Evolutionary conservation across 2,113 vertebrate genomes (phyloP).

Genomic region (Astatoreochromis straeleni): DNA sequence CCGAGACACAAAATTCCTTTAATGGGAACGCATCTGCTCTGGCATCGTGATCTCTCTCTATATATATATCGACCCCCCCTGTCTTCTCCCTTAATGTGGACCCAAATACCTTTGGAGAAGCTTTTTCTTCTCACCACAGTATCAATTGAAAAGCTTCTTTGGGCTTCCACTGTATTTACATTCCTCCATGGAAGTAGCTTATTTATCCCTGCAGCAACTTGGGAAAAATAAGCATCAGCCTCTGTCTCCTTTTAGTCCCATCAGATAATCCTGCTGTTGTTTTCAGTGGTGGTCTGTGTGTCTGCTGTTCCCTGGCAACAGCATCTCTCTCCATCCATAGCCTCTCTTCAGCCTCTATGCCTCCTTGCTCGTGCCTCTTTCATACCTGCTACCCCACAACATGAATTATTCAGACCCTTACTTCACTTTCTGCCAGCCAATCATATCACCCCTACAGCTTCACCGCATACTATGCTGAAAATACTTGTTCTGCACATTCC

Average conservation of each 20-base stretch:
- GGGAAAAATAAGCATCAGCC: background rate
- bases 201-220: slow-evolving; percentile 7
- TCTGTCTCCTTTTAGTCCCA: slow-evolving; percentile 1
- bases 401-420: slow-evolving; percentile 26
- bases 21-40: slow-evolving; percentile 48
- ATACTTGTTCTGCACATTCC: background rate
- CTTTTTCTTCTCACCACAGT: background rate
- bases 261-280: slow-evolving; percentile 28
- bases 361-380: background rate
- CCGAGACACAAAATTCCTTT: slow-evolving; percentile 44
- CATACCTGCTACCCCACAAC: background rate
- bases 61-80: background rate
- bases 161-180: background rate
- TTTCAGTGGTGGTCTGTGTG: slow-evolving; percentile 29
- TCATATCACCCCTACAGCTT: background rate
- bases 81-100: background rate
- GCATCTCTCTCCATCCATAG: slow-evolving; percentile 44
- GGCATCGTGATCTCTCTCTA: slow-evolving; percentile 8
- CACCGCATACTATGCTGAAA: background rate
- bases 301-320: slow-evolving; percentile 70
- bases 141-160: background rate
- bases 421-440: slow-evolving; percentile 31
- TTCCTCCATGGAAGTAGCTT: background rate
- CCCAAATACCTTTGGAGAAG: background rate
- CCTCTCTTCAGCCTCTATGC: slow-evolving; percentile 4